phyloP scores from a whole-genome alignment of 1,140 invertebrate genomes.

The Metaphire vulgaris region DNA sequence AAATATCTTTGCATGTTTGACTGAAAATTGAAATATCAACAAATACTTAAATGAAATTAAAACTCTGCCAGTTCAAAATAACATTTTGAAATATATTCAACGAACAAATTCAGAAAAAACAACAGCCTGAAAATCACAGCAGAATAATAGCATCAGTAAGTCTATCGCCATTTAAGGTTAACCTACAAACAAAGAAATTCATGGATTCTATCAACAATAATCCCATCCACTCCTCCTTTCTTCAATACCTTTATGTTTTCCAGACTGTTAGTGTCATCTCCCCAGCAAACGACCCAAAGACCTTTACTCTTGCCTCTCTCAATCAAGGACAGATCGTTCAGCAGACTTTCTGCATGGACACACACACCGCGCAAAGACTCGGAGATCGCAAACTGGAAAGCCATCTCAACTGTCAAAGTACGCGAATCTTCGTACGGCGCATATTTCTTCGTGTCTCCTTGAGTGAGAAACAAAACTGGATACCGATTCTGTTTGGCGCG shows the following conservation, averaged over 20 bases:
- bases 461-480: conserved; percentile 85
- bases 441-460: conserved; percentile 74
- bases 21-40: too few relatives aligned
- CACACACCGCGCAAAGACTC: conserved; percentile 65
- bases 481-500: conserved; percentile 89
- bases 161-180: too few relatives aligned
- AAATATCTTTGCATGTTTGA: too few relatives aligned
- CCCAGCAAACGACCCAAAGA: conserved; percentile 89
- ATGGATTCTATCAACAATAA: conserved; percentile 80
- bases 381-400: conserved; percentile 66
- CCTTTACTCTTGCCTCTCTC: conserved; percentile 67
- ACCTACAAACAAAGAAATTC: too few relatives aligned
- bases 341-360: conserved; percentile 81
- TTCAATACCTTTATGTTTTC: conserved; percentile 79
- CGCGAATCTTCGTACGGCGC: conserved; percentile 74
- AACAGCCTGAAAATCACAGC: too few relatives aligned
- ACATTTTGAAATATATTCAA: too few relatives aligned
- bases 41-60: too few relatives aligned
- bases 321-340: conserved; percentile 72
- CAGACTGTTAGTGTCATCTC: conserved; percentile 84
- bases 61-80: too few relatives aligned
- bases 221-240: conserved; percentile 76
- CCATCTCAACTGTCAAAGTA: conserved; percentile 71
- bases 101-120: too few relatives aligned
- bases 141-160: too few relatives aligned